Conservation (phyloP, 2,888 invertebrate species). For the Linyphia triangularis region DNA sequence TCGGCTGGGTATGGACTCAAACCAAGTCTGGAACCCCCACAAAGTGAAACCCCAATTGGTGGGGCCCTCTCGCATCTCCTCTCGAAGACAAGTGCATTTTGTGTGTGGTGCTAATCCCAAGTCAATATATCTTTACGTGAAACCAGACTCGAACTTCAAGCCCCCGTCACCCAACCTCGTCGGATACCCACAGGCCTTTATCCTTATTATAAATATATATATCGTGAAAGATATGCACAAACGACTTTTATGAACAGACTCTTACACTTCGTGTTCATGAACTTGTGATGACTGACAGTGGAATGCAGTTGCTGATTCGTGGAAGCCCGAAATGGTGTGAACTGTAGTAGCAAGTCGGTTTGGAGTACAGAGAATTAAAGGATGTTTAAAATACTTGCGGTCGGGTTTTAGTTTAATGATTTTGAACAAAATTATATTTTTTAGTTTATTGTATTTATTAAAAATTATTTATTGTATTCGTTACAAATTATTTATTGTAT, state of each 20-base stretch:
- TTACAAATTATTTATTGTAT: too few species aligned
- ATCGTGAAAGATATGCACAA: conserved; percentile 56
- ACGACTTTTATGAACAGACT: conserved; percentile 10
- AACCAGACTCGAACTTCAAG: neutral
- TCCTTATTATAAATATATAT: conserved; percentile 17
- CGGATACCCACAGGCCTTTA: neutral
- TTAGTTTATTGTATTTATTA: too few species aligned
- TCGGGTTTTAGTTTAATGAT: too few species aligned
- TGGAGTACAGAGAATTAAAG: neutral
- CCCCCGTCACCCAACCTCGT: neutral
- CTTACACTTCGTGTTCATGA: neutral
- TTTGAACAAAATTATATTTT: too few species aligned
- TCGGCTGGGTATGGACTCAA: neutral
- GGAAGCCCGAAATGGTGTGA: neutral
- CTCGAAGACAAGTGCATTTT: conserved; percentile 67
- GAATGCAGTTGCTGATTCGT: neutral
- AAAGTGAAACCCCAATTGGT: neutral
- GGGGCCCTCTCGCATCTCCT: conserved; percentile 20
- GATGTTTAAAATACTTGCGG: too few species aligned
- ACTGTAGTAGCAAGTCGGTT: neutral
- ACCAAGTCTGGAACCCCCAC: neutral
- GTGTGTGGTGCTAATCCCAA: conserved; percentile 72
- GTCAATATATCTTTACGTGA: neutral
- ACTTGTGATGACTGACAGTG: conserved; percentile 1
- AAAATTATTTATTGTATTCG: too few species aligned